phyloP scores from a whole-genome alignment of 2,888 invertebrate genomes.

The Drosophila gaucha region DNA sequence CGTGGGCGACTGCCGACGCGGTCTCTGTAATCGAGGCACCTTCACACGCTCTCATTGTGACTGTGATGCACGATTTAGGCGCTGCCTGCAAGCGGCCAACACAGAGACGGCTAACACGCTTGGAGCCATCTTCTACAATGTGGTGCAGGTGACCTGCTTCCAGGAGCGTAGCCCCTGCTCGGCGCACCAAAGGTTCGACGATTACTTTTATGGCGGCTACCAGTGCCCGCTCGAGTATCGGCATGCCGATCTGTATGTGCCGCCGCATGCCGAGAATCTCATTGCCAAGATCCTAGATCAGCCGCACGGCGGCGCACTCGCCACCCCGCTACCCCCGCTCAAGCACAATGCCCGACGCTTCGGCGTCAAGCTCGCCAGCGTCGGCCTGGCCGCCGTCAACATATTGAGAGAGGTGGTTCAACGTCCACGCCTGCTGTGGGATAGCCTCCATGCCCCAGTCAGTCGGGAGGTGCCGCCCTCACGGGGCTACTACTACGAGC shows the following conservation, averaged over 20 bases:
- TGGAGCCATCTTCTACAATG: constrained; percentile 91
- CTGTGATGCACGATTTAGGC: constrained; percentile 89
- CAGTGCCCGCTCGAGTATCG: constrained; percentile 79
- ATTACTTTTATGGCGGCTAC: constrained; percentile 66
- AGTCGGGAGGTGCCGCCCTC: constrained; percentile 60
- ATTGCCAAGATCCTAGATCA: constrained; percentile 76
- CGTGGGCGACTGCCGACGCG: constrained; percentile 87
- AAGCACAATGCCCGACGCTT: constrained; percentile 62
- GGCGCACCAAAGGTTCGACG: constrained; percentile 87
- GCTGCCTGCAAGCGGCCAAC: constrained; percentile 88
- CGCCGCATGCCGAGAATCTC: constrained; percentile 79
- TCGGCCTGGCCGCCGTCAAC: constrained; percentile 82
- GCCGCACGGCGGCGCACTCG: constrained; percentile 65
- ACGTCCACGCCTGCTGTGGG: constrained; percentile 71
- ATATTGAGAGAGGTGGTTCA: constrained; percentile 82
- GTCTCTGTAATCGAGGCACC: constrained; percentile 89
- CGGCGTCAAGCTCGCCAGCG: constrained; percentile 82
- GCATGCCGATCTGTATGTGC: constrained; percentile 82
- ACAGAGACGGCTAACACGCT: constrained; percentile 89
- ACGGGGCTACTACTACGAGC: constrained; percentile 56
- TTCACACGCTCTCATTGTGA: constrained; percentile 91
- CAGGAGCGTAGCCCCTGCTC: constrained; percentile 88
- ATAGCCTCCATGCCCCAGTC: constrained; percentile 69
- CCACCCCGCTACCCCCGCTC: constrained; percentile 53
- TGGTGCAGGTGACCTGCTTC: constrained; percentile 90